Evolutionary conservation across 2,113 vertebrate species (phyloP), one percentile per base, ranked within the genome.

Genomic region (Rafetus swinhoei): DNA sequence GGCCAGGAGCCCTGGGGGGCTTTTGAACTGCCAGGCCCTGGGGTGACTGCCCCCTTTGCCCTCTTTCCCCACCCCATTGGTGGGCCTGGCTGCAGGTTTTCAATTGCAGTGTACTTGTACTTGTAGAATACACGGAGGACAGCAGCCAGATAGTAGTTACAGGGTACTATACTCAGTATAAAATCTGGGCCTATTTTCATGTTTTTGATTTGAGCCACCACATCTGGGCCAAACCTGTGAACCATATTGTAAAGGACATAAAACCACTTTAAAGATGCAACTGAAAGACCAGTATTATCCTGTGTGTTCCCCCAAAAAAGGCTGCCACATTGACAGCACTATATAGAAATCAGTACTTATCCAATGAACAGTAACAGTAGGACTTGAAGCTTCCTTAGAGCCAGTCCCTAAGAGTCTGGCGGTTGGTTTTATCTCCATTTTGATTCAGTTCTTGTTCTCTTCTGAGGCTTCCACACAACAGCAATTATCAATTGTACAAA

Each of bases 381-480:
- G 65, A 16, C 62, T 18, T 11, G 3, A 22, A 16, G 22, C 1
- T 22, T 54, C 29, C 9, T 9, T 27, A 1, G 39, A 72, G n/a
- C 79, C 0, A 0, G 18, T 3, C 62, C 15, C 14, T 35, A 35
- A 74, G 21, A 74, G 35, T 35, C 18, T 16, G 8, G 15, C 14
- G 15, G 3, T 16, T 74, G 35, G 69, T 39, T 74, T 35, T 39
- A 39, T 39, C 35, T n/a, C 65, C 29, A 0, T 56, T 22, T 11
- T 45, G 24, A 35, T 35, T 79, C 18, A 0, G 16, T 2, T 8
- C 35, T 84, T 25, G 24, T 10, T 1, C 35, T 39, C 69, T 74
- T 19, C 7, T 7, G 9, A 0, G 32, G 2, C 45, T 52, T 1
- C n/a, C 15, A 0, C 0, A 39, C 12, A 45, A 4, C 3, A n/a